A percentile compares a stretch with the other conserved stretches of the same genome.
These are phyloP conservation scores for Chloromyia formosa DNA, from an alignment of 2,888 invertebrate species.

Conservation along the genomic window DNA sequence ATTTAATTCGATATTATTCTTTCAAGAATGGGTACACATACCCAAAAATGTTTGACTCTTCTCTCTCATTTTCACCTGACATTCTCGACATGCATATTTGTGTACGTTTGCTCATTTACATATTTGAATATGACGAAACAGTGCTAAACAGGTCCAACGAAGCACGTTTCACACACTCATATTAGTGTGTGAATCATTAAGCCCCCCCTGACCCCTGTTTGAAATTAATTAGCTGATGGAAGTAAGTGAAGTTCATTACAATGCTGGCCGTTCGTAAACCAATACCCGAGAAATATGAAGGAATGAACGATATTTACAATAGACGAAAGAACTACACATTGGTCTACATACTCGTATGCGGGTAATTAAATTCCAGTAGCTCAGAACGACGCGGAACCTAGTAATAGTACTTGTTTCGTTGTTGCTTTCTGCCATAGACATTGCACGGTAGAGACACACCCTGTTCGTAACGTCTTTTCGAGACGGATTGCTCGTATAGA, in stretches of 20 bases:
- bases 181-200: neutral
- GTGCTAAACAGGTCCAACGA: too few relatives aligned
- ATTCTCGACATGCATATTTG: too few relatives aligned
- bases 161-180: too few relatives aligned
- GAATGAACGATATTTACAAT: neutral
- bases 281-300: conserved; percentile 29
- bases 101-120: too few relatives aligned
- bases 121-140: too few relatives aligned
- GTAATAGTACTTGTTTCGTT: neutral
- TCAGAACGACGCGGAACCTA: conserved; percentile 37
- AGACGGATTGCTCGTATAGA: neutral
- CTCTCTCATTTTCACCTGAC: too few relatives aligned
- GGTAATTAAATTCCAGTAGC: conserved; percentile 40
- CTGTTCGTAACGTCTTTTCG: conserved; percentile 12
- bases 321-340: conserved; percentile 10
- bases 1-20: too few relatives aligned
- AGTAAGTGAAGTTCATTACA: neutral
- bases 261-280: neutral
- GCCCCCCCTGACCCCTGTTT: neutral
- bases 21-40: too few relatives aligned
- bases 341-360: conserved; percentile 29
- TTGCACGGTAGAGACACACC: conserved; percentile 19
- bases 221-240: conserved; percentile 35
- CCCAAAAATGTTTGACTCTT: too few relatives aligned
- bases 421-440: too few relatives aligned